Conservation (phyloP, 1,140 invertebrate species). For the Danaus melanippus region DNA sequence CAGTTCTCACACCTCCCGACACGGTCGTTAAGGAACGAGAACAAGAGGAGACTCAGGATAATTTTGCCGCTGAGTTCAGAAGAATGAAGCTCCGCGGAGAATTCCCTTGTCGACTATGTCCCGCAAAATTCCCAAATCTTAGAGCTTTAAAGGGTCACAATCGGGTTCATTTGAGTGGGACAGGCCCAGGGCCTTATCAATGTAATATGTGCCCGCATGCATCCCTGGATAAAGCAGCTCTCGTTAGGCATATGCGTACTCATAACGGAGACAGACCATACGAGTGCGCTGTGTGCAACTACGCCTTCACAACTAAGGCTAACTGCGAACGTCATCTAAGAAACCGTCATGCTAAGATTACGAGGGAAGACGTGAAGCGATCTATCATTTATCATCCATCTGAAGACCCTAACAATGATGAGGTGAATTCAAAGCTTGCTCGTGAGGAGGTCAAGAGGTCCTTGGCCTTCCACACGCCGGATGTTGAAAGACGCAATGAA, state of each 20-base stretch:
- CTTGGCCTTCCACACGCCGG: slow-evolving; percentile 56
- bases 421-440: slow-evolving; percentile 73
- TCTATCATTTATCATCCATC: slow-evolving; percentile 89
- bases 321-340: slow-evolving; percentile 92
- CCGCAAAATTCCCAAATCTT: slow-evolving; percentile 88
- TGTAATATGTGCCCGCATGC: slow-evolving; percentile 95
- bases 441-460: slow-evolving; percentile 71
- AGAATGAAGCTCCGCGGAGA: slow-evolving; percentile 90
- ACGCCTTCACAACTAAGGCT: slow-evolving; percentile 96
- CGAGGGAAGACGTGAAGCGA: slow-evolving; percentile 88
- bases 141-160: slow-evolving; percentile 92
- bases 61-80: slow-evolving; percentile 84
- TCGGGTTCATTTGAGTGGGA: slow-evolving; percentile 80
- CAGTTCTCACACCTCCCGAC: slow-evolving; percentile 53
- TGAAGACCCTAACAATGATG: slow-evolving; percentile 84
- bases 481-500: slow-evolving; percentile 56
- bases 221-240: slow-evolving; percentile 90
- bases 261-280: slow-evolving; percentile 97
- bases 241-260: slow-evolving; percentile 90
- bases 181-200: slow-evolving; percentile 82
- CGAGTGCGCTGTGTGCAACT: slow-evolving; percentile 93
- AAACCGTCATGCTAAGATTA: slow-evolving; percentile 88
- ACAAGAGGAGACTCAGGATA: slow-evolving; percentile 86
- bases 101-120: slow-evolving; percentile 90
- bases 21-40: slow-evolving; percentile 51